phyloP scores from a whole-genome alignment of 2,113 vertebrate species.

The Alectura lathami region DNA sequence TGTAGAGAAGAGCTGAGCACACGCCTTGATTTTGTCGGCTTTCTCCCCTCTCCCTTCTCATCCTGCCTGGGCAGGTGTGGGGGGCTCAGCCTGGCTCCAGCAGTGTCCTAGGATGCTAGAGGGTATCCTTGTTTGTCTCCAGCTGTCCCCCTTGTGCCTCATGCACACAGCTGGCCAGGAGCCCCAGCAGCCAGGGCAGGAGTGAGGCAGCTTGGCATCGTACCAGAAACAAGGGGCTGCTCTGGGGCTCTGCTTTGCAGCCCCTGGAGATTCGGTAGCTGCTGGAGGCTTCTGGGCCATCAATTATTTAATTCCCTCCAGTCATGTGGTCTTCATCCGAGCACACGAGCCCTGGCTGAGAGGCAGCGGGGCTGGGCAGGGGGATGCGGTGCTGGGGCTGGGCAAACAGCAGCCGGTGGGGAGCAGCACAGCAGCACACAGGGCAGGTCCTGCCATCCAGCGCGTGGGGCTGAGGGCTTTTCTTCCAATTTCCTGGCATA shows the following conservation, averaged over 20 bases:
- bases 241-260: neutral
- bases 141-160: neutral
- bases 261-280: slow-evolving; percentile 22
- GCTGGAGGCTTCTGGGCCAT: slow-evolving; percentile 52
- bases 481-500: neutral
- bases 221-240: slow-evolving; percentile 35
- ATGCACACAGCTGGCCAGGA: neutral
- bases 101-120: no score
- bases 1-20: neutral
- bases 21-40: neutral
- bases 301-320: slow-evolving; percentile 67
- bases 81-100: neutral
- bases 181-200: neutral
- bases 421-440: neutral
- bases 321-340: slow-evolving; percentile 51
- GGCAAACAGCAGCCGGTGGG: neutral
- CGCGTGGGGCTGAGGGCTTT: neutral
- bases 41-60: neutral
- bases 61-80: neutral
- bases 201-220: neutral
- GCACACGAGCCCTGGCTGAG: fast-evolving
- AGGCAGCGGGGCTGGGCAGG: neutral
- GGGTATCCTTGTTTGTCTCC: no score
- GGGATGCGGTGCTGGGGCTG: neutral
- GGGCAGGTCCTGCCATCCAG: fast-evolving